Conservation (phyloP, 2,113 vertebrate genomes). For the Chionis minor region DNA sequence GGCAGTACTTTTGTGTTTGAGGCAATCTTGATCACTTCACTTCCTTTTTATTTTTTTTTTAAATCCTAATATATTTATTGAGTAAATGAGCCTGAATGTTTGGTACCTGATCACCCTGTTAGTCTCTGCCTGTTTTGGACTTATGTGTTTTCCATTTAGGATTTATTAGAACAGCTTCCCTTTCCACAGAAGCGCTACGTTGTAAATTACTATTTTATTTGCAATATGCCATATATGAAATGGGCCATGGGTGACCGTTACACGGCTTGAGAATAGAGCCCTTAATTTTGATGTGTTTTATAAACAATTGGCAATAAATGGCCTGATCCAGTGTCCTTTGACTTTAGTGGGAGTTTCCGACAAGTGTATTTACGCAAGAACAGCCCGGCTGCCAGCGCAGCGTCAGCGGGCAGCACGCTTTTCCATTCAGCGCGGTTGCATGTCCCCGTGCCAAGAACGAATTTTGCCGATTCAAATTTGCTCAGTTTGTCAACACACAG, state of each 20-base stretch:
- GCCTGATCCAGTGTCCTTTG: not conserved
- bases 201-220: slow-evolving; percentile 24
- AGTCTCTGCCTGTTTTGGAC: not conserved
- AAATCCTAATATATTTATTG: not conserved
- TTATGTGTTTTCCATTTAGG: not conserved
- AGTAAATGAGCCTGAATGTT: not conserved
- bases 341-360: not conserved
- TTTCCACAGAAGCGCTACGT: not conserved
- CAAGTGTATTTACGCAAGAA: not conserved
- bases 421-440: not conserved
- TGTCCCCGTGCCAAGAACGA: slow-evolving; percentile 5
- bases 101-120: not conserved
- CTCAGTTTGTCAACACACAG: slow-evolving; percentile 53
- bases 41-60: not conserved
- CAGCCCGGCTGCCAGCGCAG: not conserved
- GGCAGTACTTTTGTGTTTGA: not conserved
- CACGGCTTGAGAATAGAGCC: slow-evolving; percentile 40
- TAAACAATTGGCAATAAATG: slow-evolving; percentile 53
- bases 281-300: slow-evolving; percentile 48
- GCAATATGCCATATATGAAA: not conserved
- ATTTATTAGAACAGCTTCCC: not conserved
- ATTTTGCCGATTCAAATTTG: slow-evolving; percentile 32
- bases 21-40: not conserved
- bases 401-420: not conserved
- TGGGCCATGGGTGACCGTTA: not conserved